Percentiles rank a stretch among this genome's conserved stretches.
Evolutionary conservation across 1,140 invertebrate species (phyloP).

Genomic region (Mya arenaria): DNA sequence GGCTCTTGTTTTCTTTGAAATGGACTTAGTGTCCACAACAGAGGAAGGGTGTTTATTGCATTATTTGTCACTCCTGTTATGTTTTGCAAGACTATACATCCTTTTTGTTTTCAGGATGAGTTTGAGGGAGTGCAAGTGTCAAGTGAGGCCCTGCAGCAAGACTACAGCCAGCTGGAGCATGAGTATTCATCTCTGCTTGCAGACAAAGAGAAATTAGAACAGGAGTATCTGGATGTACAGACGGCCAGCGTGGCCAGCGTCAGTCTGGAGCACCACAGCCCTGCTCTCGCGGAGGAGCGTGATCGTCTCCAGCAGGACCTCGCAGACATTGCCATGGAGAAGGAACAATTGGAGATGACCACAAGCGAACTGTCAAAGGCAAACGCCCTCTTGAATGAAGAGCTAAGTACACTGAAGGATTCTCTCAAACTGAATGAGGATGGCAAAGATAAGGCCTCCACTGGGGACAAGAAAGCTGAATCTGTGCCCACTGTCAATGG

Average conservation of each 20-base stretch:
- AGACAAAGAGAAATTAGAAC: slow-evolving; percentile 74
- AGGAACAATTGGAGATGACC: slow-evolving; percentile 70
- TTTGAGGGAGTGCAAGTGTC: slow-evolving; percentile 67
- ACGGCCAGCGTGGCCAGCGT: slow-evolving; percentile 63
- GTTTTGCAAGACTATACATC: too few relatives aligned
- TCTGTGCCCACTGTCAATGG: background rate
- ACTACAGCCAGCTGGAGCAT: slow-evolving; percentile 72
- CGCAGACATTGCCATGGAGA: slow-evolving; percentile 65
- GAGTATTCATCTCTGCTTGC: slow-evolving; percentile 73
- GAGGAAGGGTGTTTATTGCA: too few relatives aligned
- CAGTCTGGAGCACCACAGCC: slow-evolving; percentile 59
- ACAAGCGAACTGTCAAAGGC: slow-evolving; percentile 67
- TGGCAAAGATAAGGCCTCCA: background rate
- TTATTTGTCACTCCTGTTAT: too few relatives aligned
- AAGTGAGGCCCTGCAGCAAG: slow-evolving; percentile 70
- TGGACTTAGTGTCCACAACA: too few relatives aligned
- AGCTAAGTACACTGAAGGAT: slow-evolving; percentile 46
- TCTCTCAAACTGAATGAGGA: slow-evolving; percentile 24
- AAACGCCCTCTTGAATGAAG: slow-evolving; percentile 70
- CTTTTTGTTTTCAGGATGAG: too few relatives aligned
- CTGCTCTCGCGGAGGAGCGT: slow-evolving; percentile 51
- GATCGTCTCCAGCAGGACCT: slow-evolving; percentile 65
- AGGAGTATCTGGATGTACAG: slow-evolving; percentile 67
- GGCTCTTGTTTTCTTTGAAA: too few relatives aligned
- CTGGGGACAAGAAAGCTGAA: slow-evolving; percentile 17